Conservation (phyloP, 2,797 vertebrate species). For the Lacerta viridis region DNA sequence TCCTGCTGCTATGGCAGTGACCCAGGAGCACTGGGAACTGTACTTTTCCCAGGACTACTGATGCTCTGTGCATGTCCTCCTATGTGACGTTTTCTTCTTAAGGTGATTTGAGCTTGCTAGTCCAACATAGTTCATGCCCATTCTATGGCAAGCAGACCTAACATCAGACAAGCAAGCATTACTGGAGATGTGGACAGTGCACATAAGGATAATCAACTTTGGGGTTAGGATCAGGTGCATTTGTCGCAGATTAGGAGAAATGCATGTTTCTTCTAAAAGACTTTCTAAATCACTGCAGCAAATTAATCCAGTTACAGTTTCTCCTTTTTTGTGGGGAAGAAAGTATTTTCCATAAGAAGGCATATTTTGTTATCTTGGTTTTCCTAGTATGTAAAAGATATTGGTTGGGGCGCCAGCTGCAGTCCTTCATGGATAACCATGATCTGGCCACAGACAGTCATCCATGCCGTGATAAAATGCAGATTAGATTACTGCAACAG, state of each 20-base stretch:
- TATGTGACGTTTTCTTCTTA: background rate
- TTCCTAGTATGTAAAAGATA: background rate
- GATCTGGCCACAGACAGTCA: background rate
- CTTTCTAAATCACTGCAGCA: constrained; percentile 12
- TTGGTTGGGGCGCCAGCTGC: background rate
- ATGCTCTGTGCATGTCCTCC: background rate
- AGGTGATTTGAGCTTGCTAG: background rate
- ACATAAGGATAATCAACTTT: background rate
- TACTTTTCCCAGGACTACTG: background rate
- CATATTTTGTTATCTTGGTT: constrained; percentile 21
- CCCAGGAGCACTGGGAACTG: background rate
- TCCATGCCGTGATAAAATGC: background rate
- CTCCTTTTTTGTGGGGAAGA: background rate
- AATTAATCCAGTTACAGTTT: constrained; percentile 15
- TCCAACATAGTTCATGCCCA: background rate
- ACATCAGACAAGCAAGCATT: background rate
- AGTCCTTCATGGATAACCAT: background rate
- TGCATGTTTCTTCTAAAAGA: background rate
- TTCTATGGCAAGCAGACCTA: background rate
- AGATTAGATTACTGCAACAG: constrained; percentile 13
- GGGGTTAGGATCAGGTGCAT: background rate
- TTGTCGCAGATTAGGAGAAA: background rate
- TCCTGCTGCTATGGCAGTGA: background rate
- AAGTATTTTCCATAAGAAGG: constrained; percentile 10
- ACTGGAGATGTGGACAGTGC: no score